Evolutionary conservation across 2,888 invertebrate genomes (phyloP).

Genomic region (Molorchus minor): DNA sequence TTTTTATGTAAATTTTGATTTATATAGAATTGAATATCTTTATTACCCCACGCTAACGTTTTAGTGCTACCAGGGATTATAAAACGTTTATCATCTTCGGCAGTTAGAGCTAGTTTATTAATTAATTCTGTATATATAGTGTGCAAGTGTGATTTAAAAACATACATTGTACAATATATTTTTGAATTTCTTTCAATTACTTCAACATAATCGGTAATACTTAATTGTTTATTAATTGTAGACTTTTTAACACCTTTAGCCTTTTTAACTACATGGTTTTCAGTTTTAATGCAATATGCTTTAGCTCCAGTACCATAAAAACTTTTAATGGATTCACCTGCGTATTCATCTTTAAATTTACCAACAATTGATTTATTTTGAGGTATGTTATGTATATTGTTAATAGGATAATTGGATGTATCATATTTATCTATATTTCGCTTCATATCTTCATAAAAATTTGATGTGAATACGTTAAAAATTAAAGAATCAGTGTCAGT

Average conservation of each 20-base stretch:
- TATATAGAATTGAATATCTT: neutral
- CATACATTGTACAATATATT: slow-evolving; percentile 19
- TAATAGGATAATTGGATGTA: slow-evolving; percentile 22
- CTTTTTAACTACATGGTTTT: slow-evolving; percentile 9
- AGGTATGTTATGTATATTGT: slow-evolving; percentile 21
- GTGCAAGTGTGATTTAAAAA: slow-evolving; percentile 16
- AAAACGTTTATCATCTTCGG: slow-evolving; percentile 15
- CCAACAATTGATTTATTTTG: slow-evolving; percentile 20
- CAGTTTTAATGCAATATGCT: slow-evolving; percentile 24
- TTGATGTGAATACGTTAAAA: slow-evolving; percentile 22
- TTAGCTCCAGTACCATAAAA: slow-evolving; percentile 24
- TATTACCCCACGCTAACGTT: slow-evolving; percentile 21
- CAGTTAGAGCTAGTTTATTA: slow-evolving; percentile 18
- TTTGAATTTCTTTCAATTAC: slow-evolving; percentile 12
- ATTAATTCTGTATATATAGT: slow-evolving; percentile 18
- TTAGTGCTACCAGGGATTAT: slow-evolving; percentile 11
- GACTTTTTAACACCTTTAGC: slow-evolving; percentile 14
- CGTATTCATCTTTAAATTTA: slow-evolving; percentile 26
- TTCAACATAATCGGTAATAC: slow-evolving; percentile 2
- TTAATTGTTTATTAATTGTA: neutral
- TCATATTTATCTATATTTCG: slow-evolving; percentile 18
- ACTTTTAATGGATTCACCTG: slow-evolving; percentile 7
- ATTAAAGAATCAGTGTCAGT: slow-evolving; percentile 26
- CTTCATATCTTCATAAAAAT: slow-evolving; percentile 26
- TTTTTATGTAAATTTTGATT: neutral